Base-by-base conservation (phyloP, 2,797 vertebrate genomes). In the Poeciliopsis presidionis region DNA sequence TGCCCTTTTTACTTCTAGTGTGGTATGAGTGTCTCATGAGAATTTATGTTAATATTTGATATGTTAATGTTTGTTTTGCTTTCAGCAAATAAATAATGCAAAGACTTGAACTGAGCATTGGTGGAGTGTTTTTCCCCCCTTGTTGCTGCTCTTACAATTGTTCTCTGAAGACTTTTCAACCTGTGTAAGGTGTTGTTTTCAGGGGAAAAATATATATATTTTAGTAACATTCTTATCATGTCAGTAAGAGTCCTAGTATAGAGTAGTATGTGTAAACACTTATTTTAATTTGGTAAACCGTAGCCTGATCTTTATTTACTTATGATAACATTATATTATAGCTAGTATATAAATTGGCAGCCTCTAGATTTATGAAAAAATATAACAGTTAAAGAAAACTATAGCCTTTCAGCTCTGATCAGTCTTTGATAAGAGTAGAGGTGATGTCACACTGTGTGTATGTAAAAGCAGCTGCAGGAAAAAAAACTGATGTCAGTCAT, bases 41-140 rank as follows among this genome's bases (percentile, higher is more conserved):
- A 91, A 77, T 86, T 85, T 81, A 84, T 91, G 88, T 90, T 91
- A 92, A 92, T 95, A 91, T 93, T 92, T 91, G 81, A 90, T 91
- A 90, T 90, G 89, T 88, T 94, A 91, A 93, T 92, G 92, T 90
- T 94, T 93, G 86, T 94, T 94, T 92, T 89, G 80, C 88, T 93
- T 87, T 91, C 86, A 85, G 85, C 22, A 63, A 67, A 92, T 92
- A 87, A 94, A 94, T 93, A 94, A 93, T 94, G 89, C 89, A 92
- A 80, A 76, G 65, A 73, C 79, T 33, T 87, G 85, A 88, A 87
- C 78, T 83, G 77, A 87, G 80, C 63, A 86, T 78, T 90, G 80
- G 84, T 77, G 78, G 76, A 46, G 63, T 67, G 18, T 67, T 51
- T 74, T 76, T 88, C 2, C 16, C 89, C 84, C 77, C 77, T 41